Conservation (phyloP, 30 jellyfish, hydroid and myxozoan species). For the Chironex yamaguchii region DNA sequence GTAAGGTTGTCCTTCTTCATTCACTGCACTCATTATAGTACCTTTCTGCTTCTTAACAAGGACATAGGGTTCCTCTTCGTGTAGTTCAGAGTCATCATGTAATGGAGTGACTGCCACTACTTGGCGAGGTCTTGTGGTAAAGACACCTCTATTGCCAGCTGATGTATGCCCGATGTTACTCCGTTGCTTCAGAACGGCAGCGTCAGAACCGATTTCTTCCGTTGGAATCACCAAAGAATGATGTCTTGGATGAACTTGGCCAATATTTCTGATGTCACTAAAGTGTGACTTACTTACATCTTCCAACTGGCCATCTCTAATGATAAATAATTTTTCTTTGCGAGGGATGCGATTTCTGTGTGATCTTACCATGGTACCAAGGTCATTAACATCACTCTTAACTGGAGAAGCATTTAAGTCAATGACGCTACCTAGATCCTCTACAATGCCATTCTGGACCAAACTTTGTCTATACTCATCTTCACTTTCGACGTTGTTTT, state of each 20-base stretch:
- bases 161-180: neutral
- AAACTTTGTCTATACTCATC: neutral
- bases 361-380: neutral
- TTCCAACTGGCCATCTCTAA: neutral
- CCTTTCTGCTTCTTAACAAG: constrained; percentile 26
- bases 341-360: neutral
- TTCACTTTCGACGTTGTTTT: neutral
- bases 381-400: neutral
- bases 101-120: neutral
- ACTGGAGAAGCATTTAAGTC: neutral
- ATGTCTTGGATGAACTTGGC: neutral
- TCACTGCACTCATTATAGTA: neutral
- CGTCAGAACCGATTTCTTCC: neutral
- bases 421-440: neutral
- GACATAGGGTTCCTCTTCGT: constrained; percentile 57
- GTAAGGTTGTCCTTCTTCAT: no score
- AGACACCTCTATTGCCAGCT: neutral
- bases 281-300: neutral
- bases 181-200: no score
- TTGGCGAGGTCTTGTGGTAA: neutral
- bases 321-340: neutral
- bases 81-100: neutral
- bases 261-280: neutral
- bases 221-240: neutral
- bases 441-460: neutral